Evolutionary conservation across 2,888 invertebrate species (phyloP).

Genomic region (Cyclophora albipunctata): DNA sequence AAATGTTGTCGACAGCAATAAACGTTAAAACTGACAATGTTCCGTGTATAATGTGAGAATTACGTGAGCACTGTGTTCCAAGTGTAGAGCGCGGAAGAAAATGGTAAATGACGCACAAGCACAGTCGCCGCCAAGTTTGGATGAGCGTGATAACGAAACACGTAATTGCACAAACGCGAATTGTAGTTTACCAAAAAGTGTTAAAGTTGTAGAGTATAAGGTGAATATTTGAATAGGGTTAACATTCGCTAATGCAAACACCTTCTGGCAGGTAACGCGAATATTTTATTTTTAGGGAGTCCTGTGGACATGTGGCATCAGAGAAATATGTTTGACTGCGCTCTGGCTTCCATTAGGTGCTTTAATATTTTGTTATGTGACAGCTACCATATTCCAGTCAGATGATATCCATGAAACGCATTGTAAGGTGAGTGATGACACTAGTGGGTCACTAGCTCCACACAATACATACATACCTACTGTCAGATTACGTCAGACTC

Average conservation of each 20-base stretch:
- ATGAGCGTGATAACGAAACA: constrained; percentile 40
- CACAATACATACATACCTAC: no score
- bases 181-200: constrained; percentile 43
- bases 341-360: constrained; percentile 90
- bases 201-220: constrained; percentile 58
- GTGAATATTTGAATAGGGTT: constrained; percentile 25
- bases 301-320: constrained; percentile 84
- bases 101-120: constrained; percentile 71
- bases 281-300: constrained; percentile 58
- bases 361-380: constrained; percentile 89
- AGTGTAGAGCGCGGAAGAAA: constrained; percentile 50
- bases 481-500: no score
- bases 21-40: constrained; percentile 17
- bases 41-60: constrained; percentile 32
- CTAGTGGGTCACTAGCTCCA: no score
- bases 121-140: constrained; percentile 58
- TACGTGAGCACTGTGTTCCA: constrained; percentile 42
- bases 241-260: constrained; percentile 1
- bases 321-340: constrained; percentile 86
- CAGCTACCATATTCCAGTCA: constrained; percentile 92
- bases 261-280: constrained; percentile 1
- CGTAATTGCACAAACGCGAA: constrained; percentile 45
- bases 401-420: constrained; percentile 97
- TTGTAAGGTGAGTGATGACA: constrained; percentile 84
- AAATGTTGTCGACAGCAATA: constrained; percentile 6